These are phyloP conservation scores for Hyla sarda DNA, from an alignment of 2,113 vertebrate genomes.

Conservation along the genomic window DNA sequence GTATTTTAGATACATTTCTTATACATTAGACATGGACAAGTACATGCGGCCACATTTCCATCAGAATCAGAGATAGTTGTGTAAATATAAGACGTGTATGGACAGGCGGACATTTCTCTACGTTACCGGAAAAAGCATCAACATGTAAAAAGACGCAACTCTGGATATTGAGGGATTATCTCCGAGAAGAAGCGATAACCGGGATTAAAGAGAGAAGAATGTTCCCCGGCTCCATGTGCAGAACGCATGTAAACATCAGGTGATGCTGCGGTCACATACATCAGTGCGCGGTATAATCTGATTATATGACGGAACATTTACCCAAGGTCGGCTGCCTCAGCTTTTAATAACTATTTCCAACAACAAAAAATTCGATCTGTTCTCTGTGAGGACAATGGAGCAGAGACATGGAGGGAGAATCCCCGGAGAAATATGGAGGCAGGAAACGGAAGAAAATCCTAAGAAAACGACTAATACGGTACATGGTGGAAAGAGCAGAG, in stretches of 20 bases:
- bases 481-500: not conserved
- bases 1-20: too few relatives aligned
- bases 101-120: too few relatives aligned
- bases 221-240: not conserved
- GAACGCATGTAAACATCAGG: not conserved
- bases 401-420: not conserved
- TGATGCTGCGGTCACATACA: not conserved
- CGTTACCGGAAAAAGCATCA: too few relatives aligned
- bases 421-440: conserved; percentile 4
- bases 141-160: too few relatives aligned
- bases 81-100: too few relatives aligned
- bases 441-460: not conserved
- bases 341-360: conserved; percentile 31
- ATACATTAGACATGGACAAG: too few relatives aligned
- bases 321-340: not conserved
- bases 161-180: too few relatives aligned
- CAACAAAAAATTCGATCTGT: not conserved
- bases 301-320: conserved; percentile 9
- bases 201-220: not conserved
- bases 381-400: conserved; percentile 1
- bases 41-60: too few relatives aligned
- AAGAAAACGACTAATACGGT: not conserved
- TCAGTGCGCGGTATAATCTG: not conserved
- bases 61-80: too few relatives aligned
- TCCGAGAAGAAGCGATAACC: too few relatives aligned